Conservation (phyloP, 2,113 vertebrate genomes). For the Gallinago paraguaiae region DNA sequence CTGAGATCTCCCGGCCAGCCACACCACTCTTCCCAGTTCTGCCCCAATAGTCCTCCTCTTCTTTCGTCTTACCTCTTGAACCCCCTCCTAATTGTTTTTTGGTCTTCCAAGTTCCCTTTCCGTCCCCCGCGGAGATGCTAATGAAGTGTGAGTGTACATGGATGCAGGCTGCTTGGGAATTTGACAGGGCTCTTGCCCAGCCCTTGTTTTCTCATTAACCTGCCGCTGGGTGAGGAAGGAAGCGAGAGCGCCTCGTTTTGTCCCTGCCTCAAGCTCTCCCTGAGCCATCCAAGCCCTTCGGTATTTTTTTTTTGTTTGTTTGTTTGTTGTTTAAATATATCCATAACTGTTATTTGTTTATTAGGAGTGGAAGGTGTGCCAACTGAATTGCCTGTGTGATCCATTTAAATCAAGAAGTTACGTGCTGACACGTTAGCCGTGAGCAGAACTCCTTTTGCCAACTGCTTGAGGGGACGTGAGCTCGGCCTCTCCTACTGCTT, state of each 20-base stretch:
- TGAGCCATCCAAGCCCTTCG: not conserved
- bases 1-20: not conserved
- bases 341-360: constrained; percentile 47
- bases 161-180: constrained; percentile 54
- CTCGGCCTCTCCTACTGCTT: not conserved
- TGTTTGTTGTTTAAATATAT: not conserved
- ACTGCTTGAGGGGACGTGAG: not conserved
- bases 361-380: not conserved
- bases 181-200: constrained; percentile 31
- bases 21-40: not conserved
- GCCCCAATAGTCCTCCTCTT: not conserved
- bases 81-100: constrained; percentile 9
- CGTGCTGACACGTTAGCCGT: not conserved
- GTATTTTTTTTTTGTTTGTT: not conserved
- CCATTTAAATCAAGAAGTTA: not conserved
- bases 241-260: not conserved
- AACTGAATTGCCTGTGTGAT: not conserved
- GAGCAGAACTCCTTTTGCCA: not conserved
- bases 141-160: constrained; percentile 42
- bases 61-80: not conserved
- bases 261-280: not conserved
- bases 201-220: constrained; percentile 57
- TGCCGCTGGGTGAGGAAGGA: not conserved
- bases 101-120: not conserved
- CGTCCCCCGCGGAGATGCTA: constrained; percentile 10